phyloP scores from a whole-genome alignment of 2,888 invertebrate genomes.

The Orgyia antiqua region DNA sequence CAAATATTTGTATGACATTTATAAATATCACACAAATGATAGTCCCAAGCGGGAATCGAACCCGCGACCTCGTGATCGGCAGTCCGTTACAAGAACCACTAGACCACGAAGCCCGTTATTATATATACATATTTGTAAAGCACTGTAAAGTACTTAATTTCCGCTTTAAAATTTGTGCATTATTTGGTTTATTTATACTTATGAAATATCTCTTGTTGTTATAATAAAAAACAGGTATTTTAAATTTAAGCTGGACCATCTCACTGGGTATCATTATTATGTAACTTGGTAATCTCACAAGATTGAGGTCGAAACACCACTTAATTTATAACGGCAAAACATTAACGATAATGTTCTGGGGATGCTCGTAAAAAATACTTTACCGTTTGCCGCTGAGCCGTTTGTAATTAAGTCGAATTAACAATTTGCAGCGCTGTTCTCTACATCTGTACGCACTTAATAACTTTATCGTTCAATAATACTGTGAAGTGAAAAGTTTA shows the following conservation, averaged over 20 bases:
- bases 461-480: constrained; percentile 61
- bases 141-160: no score
- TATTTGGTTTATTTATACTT: no score
- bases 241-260: constrained; percentile 17
- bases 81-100: no score
- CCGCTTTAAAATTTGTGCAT: no score
- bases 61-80: no score
- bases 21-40: no score
- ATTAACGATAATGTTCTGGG: constrained; percentile 54
- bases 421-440: constrained; percentile 57
- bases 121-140: no score
- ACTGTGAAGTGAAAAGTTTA: constrained; percentile 29
- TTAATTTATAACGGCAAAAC: constrained; percentile 64
- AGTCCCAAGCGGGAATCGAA: no score
- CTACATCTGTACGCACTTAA: constrained; percentile 47
- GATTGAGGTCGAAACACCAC: constrained; percentile 40
- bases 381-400: constrained; percentile 49
- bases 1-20: no score
- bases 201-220: no score
- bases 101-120: no score
- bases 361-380: constrained; percentile 59
- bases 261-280: constrained; percentile 20
- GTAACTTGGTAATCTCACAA: constrained; percentile 26
- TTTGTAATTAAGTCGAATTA: constrained; percentile 66
- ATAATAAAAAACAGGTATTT: constrained; percentile 9